Evolutionary conservation across 2,888 invertebrate genomes (phyloP), one percentile per base, ranked within the genome.

Genomic region (Leptopterna dolabrata): DNA sequence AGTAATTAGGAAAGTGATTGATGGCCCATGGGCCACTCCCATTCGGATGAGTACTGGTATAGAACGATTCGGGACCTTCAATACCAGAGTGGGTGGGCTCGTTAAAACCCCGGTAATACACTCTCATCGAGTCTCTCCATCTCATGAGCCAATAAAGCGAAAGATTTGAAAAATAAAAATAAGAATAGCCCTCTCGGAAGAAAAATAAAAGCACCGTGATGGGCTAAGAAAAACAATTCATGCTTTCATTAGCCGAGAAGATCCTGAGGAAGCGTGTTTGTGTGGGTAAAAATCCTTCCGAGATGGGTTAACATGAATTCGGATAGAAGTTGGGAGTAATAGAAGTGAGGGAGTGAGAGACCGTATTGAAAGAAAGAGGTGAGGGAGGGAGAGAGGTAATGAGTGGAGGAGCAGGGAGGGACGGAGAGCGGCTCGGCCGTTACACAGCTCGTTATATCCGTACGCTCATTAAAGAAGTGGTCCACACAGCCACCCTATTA

Each of bases 401-500:
- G 36, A 27, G 55, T 6, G 47, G 36, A 71, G 36, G 78, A 29
- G 81, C 71, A 45, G 86, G 80, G 70, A 19, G 27, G 30, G 81
- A 81, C 36, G 86, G 86, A 63, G 87, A 80, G 78, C 80, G 86
- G 63, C 63, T 16, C 45, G 87, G 82, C 87, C 87, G 82, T 87
- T 87, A 87, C 78, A 87, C 82, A 78, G 87, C 87, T 87, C 87
- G 87, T 87, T 87, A 87, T 87, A 87, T 87, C 87, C 78, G 87
- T 82, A 87, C 87, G 87, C 87, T 87, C 87, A 87, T 87, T 87
- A 87, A 87, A 87, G 87, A 87, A 87, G 78, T 87, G 87, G 87
- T 87, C 87, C 87, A 87, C 82, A 29, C 87, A 63, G 82, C 82
- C 87, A 73, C 87, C 87, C 88, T 84, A 88, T 88, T 89, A 89